phyloP scores from a whole-genome alignment of 2,888 invertebrate genomes.

The Eubasilissa splendida region DNA sequence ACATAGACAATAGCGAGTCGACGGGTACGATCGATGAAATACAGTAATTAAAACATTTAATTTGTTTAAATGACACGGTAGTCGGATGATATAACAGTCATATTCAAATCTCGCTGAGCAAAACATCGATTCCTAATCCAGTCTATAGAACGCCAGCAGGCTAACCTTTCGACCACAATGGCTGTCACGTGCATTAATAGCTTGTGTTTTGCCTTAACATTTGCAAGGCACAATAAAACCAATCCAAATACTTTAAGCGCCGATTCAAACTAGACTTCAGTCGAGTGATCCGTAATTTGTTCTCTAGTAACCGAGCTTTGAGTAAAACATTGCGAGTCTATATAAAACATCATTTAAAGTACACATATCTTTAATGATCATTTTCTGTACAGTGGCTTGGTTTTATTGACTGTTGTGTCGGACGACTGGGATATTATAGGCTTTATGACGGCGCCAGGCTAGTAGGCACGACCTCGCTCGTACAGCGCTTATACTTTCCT shows the following conservation, averaged over 20 bases:
- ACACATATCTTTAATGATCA: too few species aligned
- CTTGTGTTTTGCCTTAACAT: conserved; percentile 34
- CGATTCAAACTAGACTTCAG: conserved; percentile 17
- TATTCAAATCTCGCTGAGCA: conserved; percentile 1
- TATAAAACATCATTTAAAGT: too few species aligned
- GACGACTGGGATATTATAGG: not conserved
- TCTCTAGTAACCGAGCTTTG: not conserved
- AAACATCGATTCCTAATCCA: conserved; percentile 6
- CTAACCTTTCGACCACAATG: conserved; percentile 30
- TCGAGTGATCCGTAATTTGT: not conserved
- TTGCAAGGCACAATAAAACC: conserved; percentile 32
- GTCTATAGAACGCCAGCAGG: conserved; percentile 14
- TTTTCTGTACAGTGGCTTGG: not conserved
- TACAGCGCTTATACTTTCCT: conserved; percentile 20
- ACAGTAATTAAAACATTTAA: too few species aligned
- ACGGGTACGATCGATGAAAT: too few species aligned
- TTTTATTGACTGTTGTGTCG: conserved; percentile 2
- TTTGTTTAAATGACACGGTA: too few species aligned
- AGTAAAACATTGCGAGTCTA: not conserved
- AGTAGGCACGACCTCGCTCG: conserved; percentile 27
- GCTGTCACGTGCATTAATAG: conserved; percentile 25
- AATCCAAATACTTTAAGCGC: conserved; percentile 15
- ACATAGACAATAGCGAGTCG: too few species aligned
- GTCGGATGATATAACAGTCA: too few species aligned
- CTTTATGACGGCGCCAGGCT: conserved; percentile 18